Conservation (phyloP, 1,140 invertebrate genomes). For the Andrena cerasifolii region DNA sequence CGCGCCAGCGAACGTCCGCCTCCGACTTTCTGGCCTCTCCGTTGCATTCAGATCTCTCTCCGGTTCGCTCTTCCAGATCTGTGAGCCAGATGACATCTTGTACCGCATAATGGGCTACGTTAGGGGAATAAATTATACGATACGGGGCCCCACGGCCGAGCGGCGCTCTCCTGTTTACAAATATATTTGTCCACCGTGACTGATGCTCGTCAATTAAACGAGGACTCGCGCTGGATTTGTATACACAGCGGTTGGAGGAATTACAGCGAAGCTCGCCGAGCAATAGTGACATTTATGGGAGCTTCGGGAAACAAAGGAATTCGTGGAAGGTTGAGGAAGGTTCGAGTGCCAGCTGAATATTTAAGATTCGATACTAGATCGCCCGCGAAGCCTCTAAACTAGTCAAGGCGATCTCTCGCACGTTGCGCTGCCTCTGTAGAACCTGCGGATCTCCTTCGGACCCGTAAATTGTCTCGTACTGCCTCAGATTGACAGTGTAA, state of each 20-base stretch:
- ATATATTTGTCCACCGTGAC: slow-evolving; percentile 65
- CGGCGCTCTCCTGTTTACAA: slow-evolving; percentile 53
- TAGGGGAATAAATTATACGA: slow-evolving; percentile 67
- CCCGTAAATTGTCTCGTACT: neutral
- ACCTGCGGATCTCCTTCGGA: neutral
- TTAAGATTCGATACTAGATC: too few species aligned
- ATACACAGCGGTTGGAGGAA: too few species aligned
- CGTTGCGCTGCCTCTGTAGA: neutral
- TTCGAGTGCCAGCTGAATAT: too few species aligned
- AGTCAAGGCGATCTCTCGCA: too few species aligned
- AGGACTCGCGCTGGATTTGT: neutral
- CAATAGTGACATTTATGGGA: too few species aligned
- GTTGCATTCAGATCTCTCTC: slow-evolving; percentile 46
- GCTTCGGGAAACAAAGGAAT: too few species aligned
- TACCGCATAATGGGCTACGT: slow-evolving; percentile 68
- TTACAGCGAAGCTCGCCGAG: too few species aligned
- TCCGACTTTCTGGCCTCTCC: slow-evolving; percentile 39
- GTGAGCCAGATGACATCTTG: slow-evolving; percentile 65
- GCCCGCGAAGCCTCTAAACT: too few species aligned
- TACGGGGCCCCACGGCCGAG: slow-evolving; percentile 1
- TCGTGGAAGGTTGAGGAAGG: too few species aligned
- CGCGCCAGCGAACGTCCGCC: slow-evolving; percentile 21
- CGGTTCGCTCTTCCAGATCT: slow-evolving; percentile 56
- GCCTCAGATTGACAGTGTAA: too few species aligned
- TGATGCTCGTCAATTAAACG: slow-evolving; percentile 58